A percentile compares a stretch with the other conserved stretches of the same genome.
Evolutionary conservation across 2,113 vertebrate genomes (phyloP).

Genomic region (Malurus cyaneus): DNA sequence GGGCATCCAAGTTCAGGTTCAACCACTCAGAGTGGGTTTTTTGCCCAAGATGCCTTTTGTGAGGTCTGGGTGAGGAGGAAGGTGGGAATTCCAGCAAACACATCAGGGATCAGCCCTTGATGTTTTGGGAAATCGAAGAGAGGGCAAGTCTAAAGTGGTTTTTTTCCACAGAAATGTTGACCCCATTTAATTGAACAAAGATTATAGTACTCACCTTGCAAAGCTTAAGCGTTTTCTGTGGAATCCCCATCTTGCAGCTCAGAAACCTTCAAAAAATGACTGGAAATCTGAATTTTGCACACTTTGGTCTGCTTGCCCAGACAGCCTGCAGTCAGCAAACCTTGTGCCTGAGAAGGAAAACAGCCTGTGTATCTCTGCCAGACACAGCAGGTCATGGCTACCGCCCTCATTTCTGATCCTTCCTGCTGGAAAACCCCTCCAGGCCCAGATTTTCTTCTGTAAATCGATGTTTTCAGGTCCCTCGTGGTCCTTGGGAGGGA

Average conservation of each 20-base stretch:
- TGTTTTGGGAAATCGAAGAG: not conserved
- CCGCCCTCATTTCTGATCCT: not conserved
- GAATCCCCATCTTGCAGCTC: not conserved
- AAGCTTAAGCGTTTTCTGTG: not conserved
- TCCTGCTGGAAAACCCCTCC: not conserved
- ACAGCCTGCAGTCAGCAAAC: not conserved
- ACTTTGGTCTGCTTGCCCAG: not conserved
- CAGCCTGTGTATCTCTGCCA: not conserved
- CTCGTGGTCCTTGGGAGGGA: not conserved
- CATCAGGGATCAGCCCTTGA: not conserved
- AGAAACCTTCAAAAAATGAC: not conserved
- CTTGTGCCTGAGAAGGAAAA: not conserved
- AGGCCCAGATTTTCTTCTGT: not conserved
- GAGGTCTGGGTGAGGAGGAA: not conserved
- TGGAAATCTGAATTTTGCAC: not conserved
- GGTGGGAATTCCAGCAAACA: not conserved
- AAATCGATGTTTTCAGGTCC: not conserved
- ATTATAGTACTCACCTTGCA: not conserved
- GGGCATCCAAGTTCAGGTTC: not conserved
- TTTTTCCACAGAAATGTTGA: not conserved
- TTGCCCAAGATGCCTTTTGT: not conserved
- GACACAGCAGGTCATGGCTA: accelerated
- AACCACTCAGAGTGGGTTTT: not conserved
- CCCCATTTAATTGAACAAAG: accelerated
- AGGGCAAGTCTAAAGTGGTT: not conserved